phyloP scores from a whole-genome alignment of 2,888 invertebrate genomes.

The Pollenia angustigena region DNA sequence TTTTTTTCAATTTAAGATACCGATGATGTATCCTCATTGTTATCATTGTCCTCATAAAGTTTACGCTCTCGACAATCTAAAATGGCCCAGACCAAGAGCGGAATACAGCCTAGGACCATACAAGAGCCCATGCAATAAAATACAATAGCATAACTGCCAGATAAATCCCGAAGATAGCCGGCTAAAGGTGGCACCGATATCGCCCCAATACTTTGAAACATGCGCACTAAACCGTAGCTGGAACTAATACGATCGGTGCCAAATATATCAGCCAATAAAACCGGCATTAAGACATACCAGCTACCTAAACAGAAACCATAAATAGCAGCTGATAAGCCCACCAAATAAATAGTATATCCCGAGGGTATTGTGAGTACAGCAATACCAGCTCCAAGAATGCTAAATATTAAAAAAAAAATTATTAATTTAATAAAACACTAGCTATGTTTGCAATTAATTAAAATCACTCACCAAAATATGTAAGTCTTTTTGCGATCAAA shows the following conservation, averaged over 20 bases:
- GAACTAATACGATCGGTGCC: slow-evolving; percentile 91
- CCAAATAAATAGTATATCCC: slow-evolving; percentile 87
- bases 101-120: slow-evolving; percentile 89
- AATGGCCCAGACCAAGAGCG: slow-evolving; percentile 85
- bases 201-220: slow-evolving; percentile 91
- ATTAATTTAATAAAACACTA: not conserved
- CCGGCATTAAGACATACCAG: slow-evolving; percentile 91
- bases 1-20: slow-evolving; percentile 77
- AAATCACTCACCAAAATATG: slow-evolving; percentile 86
- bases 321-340: slow-evolving; percentile 88
- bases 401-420: slow-evolving; percentile 79
- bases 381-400: slow-evolving; percentile 89
- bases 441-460: not conserved
- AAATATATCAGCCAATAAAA: slow-evolving; percentile 89
- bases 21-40: slow-evolving; percentile 81
- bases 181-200: slow-evolving; percentile 90
- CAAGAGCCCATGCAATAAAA: slow-evolving; percentile 91
- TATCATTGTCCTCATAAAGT: slow-evolving; percentile 79
- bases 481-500: slow-evolving; percentile 90
- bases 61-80: slow-evolving; percentile 81
- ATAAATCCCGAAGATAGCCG: slow-evolving; percentile 88
- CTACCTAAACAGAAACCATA: slow-evolving; percentile 91
- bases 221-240: slow-evolving; percentile 89
- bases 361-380: slow-evolving; percentile 89
- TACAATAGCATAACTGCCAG: slow-evolving; percentile 89